Conservation (phyloP, 2,797 vertebrate species). For the Gadopsis marmoratus region DNA sequence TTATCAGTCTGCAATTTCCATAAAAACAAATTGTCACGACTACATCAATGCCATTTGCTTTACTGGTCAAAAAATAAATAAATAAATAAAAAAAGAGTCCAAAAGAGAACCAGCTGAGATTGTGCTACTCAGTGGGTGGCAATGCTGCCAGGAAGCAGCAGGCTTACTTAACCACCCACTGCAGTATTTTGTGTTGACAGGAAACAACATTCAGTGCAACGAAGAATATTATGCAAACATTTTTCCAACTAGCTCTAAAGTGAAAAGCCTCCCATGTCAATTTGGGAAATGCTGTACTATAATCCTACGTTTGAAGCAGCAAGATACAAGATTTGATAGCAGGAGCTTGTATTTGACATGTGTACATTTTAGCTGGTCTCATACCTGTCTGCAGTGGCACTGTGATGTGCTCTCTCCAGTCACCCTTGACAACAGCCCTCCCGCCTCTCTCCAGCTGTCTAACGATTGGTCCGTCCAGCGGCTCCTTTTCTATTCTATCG, state of each 20-base stretch:
- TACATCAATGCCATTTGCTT: background rate
- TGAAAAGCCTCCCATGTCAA: background rate
- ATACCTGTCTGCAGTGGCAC: constrained; percentile 97
- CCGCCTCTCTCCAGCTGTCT: constrained; percentile 94
- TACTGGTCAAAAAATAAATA: constrained; percentile 1
- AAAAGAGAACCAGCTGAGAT: background rate
- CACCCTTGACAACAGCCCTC: constrained; percentile 92
- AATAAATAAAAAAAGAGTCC: background rate
- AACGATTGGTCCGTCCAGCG: constrained; percentile 93
- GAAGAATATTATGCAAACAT: background rate
- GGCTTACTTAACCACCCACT: background rate
- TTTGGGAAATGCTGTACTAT: background rate
- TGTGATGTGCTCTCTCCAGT: constrained; percentile 97
- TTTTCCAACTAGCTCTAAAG: background rate
- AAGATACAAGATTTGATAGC: background rate
- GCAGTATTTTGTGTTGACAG: background rate
- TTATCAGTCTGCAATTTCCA: background rate
- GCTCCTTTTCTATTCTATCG: constrained; percentile 97
- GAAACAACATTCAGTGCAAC: constrained; percentile 5
- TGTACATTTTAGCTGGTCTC: background rate
- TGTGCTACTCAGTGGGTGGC: background rate
- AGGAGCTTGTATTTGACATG: background rate
- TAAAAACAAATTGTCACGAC: background rate
- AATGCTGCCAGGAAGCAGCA: constrained; percentile 29
- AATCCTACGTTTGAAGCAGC: background rate